These are phyloP conservation scores for Ranitomeya variabilis DNA, from an alignment of 2,113 vertebrate genomes.

Conservation along the genomic window DNA sequence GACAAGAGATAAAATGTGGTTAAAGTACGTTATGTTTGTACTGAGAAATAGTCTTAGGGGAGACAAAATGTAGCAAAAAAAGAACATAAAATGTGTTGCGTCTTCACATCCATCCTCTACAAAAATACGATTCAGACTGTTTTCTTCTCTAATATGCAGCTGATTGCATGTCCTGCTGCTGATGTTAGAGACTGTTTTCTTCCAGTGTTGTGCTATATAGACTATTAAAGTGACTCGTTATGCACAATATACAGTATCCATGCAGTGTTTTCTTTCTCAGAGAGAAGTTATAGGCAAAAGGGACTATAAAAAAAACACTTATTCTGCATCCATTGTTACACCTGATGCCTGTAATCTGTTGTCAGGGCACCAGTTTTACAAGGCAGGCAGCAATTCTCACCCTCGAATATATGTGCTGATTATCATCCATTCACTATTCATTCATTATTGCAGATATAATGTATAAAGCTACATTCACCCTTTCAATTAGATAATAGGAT, in stretches of 20 bases:
- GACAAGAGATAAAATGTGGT: not conserved
- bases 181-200: not conserved
- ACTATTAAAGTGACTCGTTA: conserved; percentile 18
- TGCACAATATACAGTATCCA: conserved; percentile 8
- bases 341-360: not conserved
- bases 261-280: not conserved
- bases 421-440: not conserved
- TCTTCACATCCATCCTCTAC: not conserved
- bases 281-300: not conserved
- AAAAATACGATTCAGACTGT: not conserved
- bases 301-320: not conserved
- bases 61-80: not conserved
- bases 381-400: not conserved
- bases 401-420: not conserved
- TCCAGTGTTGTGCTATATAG: not conserved
- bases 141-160: not conserved
- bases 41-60: not conserved
- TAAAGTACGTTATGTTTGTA: not conserved
- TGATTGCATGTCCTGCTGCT: not conserved
- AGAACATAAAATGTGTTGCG: not conserved
- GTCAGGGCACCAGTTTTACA: not conserved
- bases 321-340: not conserved
- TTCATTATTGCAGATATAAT: not conserved
- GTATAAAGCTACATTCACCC: no score
- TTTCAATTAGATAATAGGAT: no score